Evolutionary conservation across 1,140 invertebrate genomes (phyloP).

Genomic region (Drosophila kepulauana): DNA sequence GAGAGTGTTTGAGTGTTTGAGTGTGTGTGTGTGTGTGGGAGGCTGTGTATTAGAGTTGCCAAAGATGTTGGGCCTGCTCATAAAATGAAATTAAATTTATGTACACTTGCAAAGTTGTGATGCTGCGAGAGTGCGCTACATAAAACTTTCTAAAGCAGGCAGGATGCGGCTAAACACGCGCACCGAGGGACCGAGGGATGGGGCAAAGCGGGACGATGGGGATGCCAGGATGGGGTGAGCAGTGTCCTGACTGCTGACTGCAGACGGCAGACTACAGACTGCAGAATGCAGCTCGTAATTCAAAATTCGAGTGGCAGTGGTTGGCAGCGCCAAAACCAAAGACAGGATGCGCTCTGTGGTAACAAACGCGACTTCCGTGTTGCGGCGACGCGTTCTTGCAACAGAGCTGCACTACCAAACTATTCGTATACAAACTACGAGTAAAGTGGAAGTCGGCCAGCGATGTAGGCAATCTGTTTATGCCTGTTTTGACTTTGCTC

Average conservation of each 20-base stretch:
- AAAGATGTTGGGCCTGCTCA: constrained; percentile 73
- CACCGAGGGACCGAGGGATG: constrained; percentile 18
- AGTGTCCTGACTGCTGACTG: constrained; percentile 6
- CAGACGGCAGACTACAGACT: not conserved
- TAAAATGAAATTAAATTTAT: constrained; percentile 83
- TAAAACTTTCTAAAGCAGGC: constrained; percentile 74
- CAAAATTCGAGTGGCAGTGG: constrained; percentile 79
- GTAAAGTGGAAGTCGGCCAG: constrained; percentile 13
- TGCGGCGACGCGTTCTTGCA: constrained; percentile 35
- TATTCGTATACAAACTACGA: not conserved
- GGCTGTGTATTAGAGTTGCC: constrained; percentile 44
- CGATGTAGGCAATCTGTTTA: constrained; percentile 65
- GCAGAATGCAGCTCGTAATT: constrained; percentile 61
- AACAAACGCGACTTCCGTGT: constrained; percentile 71
- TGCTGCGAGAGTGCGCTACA: constrained; percentile 34
- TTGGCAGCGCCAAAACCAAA: constrained; percentile 58
- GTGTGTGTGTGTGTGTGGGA: constrained; percentile 22
- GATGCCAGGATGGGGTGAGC: too few relatives aligned
- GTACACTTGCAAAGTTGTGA: constrained; percentile 76
- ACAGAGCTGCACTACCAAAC: constrained; percentile 2
- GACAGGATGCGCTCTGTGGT: constrained; percentile 63
- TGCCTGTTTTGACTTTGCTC: constrained; percentile 64
- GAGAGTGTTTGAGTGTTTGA: constrained; percentile 22
- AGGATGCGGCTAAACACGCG: constrained; percentile 75
- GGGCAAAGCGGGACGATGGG: too few relatives aligned